A percentile compares a stretch with the other conserved stretches of the same genome.
These are phyloP conservation scores for Drosophila melanocephala DNA, from an alignment of 2,888 invertebrate genomes.

Conservation along the genomic window DNA sequence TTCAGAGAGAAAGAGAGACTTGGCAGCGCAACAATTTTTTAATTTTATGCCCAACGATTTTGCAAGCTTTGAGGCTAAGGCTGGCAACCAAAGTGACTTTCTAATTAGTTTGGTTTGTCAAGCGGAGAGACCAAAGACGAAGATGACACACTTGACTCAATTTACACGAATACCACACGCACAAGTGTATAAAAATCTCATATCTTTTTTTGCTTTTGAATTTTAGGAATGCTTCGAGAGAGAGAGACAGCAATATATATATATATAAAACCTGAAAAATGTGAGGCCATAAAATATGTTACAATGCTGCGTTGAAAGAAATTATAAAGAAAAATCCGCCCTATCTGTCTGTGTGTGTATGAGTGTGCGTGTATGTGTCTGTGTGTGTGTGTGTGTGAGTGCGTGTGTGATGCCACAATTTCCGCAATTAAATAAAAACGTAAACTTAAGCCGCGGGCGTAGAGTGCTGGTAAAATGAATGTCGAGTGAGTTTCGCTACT, in stretches of 20 bases:
- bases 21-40: constrained; percentile 64
- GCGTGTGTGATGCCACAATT: constrained; percentile 73
- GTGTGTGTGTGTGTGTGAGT: constrained; percentile 27
- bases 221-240: constrained; percentile 65
- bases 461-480: constrained; percentile 56
- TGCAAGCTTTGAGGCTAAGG: constrained; percentile 17
- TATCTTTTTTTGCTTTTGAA: constrained; percentile 74
- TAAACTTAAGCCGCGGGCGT: constrained; percentile 74
- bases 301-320: constrained; percentile 75
- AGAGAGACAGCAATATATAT: constrained; percentile 1
- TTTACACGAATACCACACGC: constrained; percentile 49
- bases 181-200: constrained; percentile 65
- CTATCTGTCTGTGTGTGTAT: constrained; percentile 30
- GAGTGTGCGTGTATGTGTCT: constrained; percentile 11
- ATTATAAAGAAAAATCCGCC: constrained; percentile 66
- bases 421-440: constrained; percentile 82
- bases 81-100: constrained; percentile 74
- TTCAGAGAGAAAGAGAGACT: constrained; percentile 1
- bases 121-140: constrained; percentile 53
- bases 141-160: constrained; percentile 76
- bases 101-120: constrained; percentile 77
- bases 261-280: constrained; percentile 63
- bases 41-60: constrained; percentile 76
- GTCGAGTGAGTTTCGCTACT: constrained; percentile 70
- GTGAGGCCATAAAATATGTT: constrained; percentile 77